phyloP scores from a whole-genome alignment of 2,888 invertebrate species.

The Portevinia maculata region DNA sequence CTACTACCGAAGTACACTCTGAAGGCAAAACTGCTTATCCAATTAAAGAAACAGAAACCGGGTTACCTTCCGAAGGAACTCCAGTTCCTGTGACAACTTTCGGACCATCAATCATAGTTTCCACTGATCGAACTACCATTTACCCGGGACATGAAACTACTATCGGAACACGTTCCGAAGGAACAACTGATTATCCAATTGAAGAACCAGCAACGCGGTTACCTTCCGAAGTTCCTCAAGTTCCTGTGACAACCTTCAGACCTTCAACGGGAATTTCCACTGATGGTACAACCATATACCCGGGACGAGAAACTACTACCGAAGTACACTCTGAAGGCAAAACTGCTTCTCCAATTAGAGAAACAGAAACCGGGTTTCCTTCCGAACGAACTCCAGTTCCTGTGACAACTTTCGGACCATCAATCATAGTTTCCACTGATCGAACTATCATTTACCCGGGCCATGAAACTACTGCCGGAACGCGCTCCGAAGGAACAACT shows the following conservation, averaged over 20 bases:
- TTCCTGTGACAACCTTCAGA: neutral
- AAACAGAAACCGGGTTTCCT: no score
- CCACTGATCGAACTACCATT: slow-evolving; percentile 17
- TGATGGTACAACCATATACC: neutral
- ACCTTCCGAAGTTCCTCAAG: neutral
- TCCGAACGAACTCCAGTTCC: no score
- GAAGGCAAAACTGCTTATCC: no score
- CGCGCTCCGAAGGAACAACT: no score
- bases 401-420: no score
- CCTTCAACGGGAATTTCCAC: slow-evolving; percentile 4
- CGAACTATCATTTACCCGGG: no score
- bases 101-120: neutral
- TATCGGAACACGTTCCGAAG: neutral
- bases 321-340: neutral
- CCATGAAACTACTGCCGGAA: no score
- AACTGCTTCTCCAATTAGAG: no score
- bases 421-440: no score
- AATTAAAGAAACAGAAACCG: no score
- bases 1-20: no score
- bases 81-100: neutral
- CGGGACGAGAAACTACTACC: neutral
- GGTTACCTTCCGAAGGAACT: no score
- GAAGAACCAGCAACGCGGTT: neutral
- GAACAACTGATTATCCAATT: neutral
- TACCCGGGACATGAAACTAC: slow-evolving; percentile 1